Percentiles rank a stretch among this genome's conserved stretches.
Evolutionary conservation across 2,888 invertebrate genomes (phyloP).

Genomic region (Fragum sueziense): DNA sequence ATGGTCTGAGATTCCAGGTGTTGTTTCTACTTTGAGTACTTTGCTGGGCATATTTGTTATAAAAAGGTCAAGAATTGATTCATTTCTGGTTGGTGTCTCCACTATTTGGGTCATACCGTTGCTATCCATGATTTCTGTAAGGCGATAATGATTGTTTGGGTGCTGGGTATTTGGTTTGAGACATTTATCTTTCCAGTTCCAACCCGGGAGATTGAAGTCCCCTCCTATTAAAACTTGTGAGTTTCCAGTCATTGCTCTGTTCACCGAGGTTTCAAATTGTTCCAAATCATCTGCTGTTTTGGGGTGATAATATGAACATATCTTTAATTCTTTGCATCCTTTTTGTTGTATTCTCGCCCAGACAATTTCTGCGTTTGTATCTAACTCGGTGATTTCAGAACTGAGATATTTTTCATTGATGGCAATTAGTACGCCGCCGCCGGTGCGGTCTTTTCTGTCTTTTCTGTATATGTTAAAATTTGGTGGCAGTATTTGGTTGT

Average conservation of each 20-base stretch:
- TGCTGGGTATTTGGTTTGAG: neutral
- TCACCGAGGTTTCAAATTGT: neutral
- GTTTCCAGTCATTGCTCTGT: neutral
- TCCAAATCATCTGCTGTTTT: neutral
- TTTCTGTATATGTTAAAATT: neutral
- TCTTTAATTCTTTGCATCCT: neutral
- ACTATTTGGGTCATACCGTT: conserved; percentile 46
- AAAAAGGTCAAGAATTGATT: conserved; percentile 49
- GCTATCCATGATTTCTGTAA: conserved; percentile 38
- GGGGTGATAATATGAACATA: conserved; percentile 13
- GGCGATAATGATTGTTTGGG: too few species aligned
- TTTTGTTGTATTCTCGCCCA: neutral
- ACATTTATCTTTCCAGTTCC: conserved; percentile 14
- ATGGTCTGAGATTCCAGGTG: conserved; percentile 60
- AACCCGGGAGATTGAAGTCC: conserved; percentile 12
- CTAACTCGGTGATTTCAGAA: conserved; percentile 4
- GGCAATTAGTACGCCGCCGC: conserved; percentile 21
- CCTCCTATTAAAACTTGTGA: conserved; percentile 3
- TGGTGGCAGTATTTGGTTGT: neutral
- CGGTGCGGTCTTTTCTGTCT: neutral
- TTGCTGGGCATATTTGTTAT: conserved; percentile 51
- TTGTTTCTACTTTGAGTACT: conserved; percentile 13
- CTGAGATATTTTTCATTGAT: conserved; percentile 10
- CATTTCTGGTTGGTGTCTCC: conserved; percentile 43
- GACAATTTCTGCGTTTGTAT: conserved; percentile 3